Percentiles rank a stretch among this genome's conserved stretches.
Evolutionary conservation across 2,113 vertebrate species (phyloP).

Genomic region (Oriolus oriolus): DNA sequence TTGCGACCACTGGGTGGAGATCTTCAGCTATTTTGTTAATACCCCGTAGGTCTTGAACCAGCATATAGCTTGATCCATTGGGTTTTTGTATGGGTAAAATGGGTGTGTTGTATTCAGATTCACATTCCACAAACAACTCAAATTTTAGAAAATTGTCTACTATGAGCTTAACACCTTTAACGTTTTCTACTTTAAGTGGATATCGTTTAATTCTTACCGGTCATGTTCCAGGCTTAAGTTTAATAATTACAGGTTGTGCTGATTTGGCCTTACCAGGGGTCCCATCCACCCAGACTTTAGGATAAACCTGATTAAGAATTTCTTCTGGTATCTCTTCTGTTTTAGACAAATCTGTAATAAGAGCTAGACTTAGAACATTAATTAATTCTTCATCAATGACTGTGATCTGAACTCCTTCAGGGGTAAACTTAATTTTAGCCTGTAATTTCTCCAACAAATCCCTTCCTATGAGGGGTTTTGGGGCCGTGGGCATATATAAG

Average conservation of each 20-base stretch:
- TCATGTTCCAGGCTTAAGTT: background rate
- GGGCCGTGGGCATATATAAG: background rate
- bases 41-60: background rate
- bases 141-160: background rate
- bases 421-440: background rate
- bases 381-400: background rate
- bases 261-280: background rate
- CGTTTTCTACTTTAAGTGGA: background rate
- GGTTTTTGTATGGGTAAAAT: background rate
- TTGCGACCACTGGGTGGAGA: background rate
- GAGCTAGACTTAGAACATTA: background rate
- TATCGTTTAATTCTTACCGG: background rate
- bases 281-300: background rate
- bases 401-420: background rate
- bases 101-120: background rate
- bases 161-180: background rate
- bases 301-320: background rate
- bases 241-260: background rate
- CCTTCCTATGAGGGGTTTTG: background rate
- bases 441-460: background rate
- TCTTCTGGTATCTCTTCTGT: background rate
- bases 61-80: background rate
- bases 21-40: background rate
- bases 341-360: background rate
- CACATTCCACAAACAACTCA: background rate